Base-by-base conservation (phyloP, 2,888 invertebrate genomes). In the Laspeyria flexula region DNA sequence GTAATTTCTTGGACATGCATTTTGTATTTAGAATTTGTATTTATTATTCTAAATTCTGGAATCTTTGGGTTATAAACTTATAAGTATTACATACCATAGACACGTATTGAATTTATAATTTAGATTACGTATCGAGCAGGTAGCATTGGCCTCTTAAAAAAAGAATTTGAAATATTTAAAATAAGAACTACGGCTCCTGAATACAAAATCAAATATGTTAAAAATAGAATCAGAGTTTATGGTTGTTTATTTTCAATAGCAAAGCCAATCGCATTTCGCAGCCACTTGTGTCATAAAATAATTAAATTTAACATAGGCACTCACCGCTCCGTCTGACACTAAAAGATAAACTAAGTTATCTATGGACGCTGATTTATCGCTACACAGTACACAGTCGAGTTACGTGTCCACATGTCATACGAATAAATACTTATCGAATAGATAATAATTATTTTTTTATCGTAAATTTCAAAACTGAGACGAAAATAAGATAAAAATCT, bases 321-420 rank as follows among this genome's bases (percentile, higher is more conserved):
- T 86, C 74, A 83, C 84, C 83, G 60, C 60, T 55, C 61, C 45
- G 65, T 55, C 54, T 67, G 65, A 70, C 80, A 75, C 74, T 71
- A 78, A 58, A 21, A 61, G 79, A 84, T 84, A 81, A 81, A 86
- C 85, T 85, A 75, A 65, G 25, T 12, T 55, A 57, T 55, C 49
- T 60, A 54, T 63, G 65, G 58, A 67, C 60, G 59, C 53, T 57
- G 63, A 73, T 65, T 76, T 77, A 71, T 65, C 62, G 30, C 53
- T 45, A 40, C 37, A 57, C 25, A 16, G 43, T 30, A n/a, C n/a
- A n/a, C n/a, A n/a, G n/a, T n/a, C n/a, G n/a, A 25, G 58, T 55
- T 70, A 73, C 70, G 73, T 75, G 73, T 60, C 21, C 29, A 16
- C 11, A 54, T 38, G 18, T 55, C 56, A 71, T 71, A 61, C 68